Conservation (phyloP, 2,888 invertebrate genomes). For the Cerceris rybyensis region DNA sequence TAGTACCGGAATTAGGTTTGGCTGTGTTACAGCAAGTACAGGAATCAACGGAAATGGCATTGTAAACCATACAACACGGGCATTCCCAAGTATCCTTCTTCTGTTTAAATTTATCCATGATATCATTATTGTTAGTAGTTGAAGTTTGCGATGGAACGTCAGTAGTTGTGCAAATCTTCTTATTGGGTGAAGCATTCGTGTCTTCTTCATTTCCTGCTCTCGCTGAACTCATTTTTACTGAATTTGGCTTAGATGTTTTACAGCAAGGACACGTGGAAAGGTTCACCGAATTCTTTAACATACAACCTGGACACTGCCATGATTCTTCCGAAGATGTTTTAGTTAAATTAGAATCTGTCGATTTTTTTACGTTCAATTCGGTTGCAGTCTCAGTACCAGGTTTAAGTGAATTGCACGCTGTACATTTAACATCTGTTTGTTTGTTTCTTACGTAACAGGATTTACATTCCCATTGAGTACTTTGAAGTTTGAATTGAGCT, state of each 20-base stretch:
- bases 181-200: neutral
- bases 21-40: slow-evolving; percentile 84
- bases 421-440: slow-evolving; percentile 81
- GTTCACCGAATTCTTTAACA: slow-evolving; percentile 83
- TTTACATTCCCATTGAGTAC: slow-evolving; percentile 84
- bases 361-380: slow-evolving; percentile 15
- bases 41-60: slow-evolving; percentile 81
- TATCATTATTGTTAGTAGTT: slow-evolving; percentile 15
- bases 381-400: slow-evolving; percentile 71
- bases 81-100: slow-evolving; percentile 87
- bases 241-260: slow-evolving; percentile 76
- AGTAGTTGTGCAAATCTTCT: slow-evolving; percentile 12
- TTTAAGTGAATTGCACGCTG: slow-evolving; percentile 83
- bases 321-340: slow-evolving; percentile 78
- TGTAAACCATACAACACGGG: slow-evolving; percentile 85
- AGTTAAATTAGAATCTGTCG: slow-evolving; percentile 38
- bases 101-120: slow-evolving; percentile 79
- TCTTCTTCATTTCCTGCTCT: slow-evolving; percentile 17
- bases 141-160: slow-evolving; percentile 8
- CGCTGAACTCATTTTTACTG: slow-evolving; percentile 49
- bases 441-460: slow-evolving; percentile 84
- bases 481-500: slow-evolving; percentile 66
- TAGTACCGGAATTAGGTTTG: slow-evolving; percentile 71
- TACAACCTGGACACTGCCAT: slow-evolving; percentile 86
- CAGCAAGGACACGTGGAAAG: slow-evolving; percentile 71